Percentiles rank a stretch among this genome's conserved stretches.
Conservation (phyloP, 2,888 invertebrate genomes). For the Tinea pellionella region DNA sequence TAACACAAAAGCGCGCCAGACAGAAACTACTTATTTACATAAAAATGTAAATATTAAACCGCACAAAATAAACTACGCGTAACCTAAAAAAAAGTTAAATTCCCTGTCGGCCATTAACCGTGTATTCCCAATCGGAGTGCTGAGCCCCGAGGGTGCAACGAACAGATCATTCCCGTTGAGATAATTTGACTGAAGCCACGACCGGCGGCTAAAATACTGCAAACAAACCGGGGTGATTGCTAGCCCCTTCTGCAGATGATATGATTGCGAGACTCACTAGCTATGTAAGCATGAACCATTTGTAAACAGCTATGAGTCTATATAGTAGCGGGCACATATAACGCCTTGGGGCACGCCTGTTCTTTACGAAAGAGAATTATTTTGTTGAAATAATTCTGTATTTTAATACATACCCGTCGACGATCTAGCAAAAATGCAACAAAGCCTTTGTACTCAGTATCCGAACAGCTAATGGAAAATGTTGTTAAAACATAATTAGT, state of each 20-base stretch:
- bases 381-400: neutral
- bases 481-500: neutral
- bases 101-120: neutral
- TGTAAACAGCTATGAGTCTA: neutral
- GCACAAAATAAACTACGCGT: neutral
- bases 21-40: too few species aligned
- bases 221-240: conserved; percentile 55
- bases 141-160: neutral
- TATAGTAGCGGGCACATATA: conserved; percentile 31
- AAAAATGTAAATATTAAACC: neutral
- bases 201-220: conserved; percentile 35
- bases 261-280: conserved; percentile 33
- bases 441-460: neutral
- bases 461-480: neutral
- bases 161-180: conserved; percentile 23
- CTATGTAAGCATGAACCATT: neutral
- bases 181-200: conserved; percentile 38
- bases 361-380: conserved; percentile 8
- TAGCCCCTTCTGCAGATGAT: conserved; percentile 28
- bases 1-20: too few species aligned
- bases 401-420: neutral
- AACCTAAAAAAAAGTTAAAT: neutral
- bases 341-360: conserved; percentile 36
- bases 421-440: neutral
- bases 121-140: neutral